Evolutionary conservation across 2,888 invertebrate genomes (phyloP), one percentile per base, ranked within the genome.

Genomic region (Sclerodermus sp.): DNA sequence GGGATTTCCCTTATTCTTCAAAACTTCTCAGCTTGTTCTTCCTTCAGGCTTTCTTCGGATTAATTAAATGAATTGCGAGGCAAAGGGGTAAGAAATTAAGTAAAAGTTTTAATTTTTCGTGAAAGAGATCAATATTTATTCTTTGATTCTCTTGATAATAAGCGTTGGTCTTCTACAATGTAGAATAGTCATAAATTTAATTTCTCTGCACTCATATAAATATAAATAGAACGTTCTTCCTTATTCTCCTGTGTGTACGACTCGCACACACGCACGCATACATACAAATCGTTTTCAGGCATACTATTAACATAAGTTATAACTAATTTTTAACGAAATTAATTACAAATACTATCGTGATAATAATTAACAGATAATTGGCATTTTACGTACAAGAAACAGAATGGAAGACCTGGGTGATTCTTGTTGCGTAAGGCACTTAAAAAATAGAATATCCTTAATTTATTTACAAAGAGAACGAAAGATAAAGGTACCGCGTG

Each of bases 371-470:
- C 58, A 59, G 47, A 54, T 52, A 55, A 51, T 54, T 58, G 56
- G 59, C 57, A 57, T 65, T 60, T 60, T 59, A 64, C 64, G 60
- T 68, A 71, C 68, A 68, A 66, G 66, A 67, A 73, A 73, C 76
- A 70, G 71, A 60, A 73, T 76, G 77, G 77, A 77, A 77, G 77
- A 77, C 77, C 62, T 71, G 66, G 69, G 74, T 77, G 77, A 77
- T 77, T 76, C 74, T 77, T 77, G 77, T 77, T 77, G 77, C 70
- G 64, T 74, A 77, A 77, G 77, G 77, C 77, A 77, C 77, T 77
- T 77, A 76, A 71, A 70, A 59, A 54, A 46, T 51, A 57, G 55
- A 42, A 43, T 30, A n/a, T 52, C 23, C 42, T 66, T 64, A 53
- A 58, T 45, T 49, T 66, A 68, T 65, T 42, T 63, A 67, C 64